Evolutionary conservation across 2,113 vertebrate genomes (phyloP), one percentile per base, ranked within the genome.

Genomic region (Atherinomorus stipes): DNA sequence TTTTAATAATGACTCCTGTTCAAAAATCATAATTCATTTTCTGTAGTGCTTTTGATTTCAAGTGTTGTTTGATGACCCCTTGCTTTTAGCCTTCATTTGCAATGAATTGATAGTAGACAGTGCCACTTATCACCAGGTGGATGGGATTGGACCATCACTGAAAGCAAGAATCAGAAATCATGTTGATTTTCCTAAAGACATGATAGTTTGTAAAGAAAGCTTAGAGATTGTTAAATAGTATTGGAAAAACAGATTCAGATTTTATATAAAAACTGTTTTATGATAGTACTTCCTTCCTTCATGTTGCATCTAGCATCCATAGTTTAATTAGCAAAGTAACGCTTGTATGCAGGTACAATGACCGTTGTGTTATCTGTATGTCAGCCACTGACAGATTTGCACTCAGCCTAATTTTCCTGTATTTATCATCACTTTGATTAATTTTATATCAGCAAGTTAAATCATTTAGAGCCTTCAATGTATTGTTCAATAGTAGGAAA

Each of bases 51-150:
- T 22, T 4, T 45, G 0, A 21, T 64, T 71, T 34, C 4, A 23
- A 31, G 53, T 25, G 6, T 34, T 34, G 31, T 65, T 56, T 18
- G 47, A 58, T 31, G 28, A 52, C 11, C 7, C 7, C 60, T 53
- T 64, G 16, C 38, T 51, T 38, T 52, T 21, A 45, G 58, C 19
- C 68, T 25, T 15, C 18, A 47, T n/a, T 42, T 53, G 50, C 22
- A 53, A 53, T 65, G 19, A 53, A 65, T 25, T 53, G 16, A 40
- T 64, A n/a, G 53, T 54, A n/a, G 56, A 63, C 19, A 52, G 18
- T 45, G 13, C 7, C 18, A 21, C 7, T 47, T n/a, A 21, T 21
- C 31, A 52, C 19, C 38, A 34, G 5, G 26, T 47, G 34, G 18
- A 59, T 38, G 19, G 34, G 50, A 45, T 26, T 22, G 22, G 19